Evolutionary conservation across 2,113 vertebrate species (phyloP), one percentile per base, ranked within the genome.

Genomic region (Charadrius vociferus): DNA sequence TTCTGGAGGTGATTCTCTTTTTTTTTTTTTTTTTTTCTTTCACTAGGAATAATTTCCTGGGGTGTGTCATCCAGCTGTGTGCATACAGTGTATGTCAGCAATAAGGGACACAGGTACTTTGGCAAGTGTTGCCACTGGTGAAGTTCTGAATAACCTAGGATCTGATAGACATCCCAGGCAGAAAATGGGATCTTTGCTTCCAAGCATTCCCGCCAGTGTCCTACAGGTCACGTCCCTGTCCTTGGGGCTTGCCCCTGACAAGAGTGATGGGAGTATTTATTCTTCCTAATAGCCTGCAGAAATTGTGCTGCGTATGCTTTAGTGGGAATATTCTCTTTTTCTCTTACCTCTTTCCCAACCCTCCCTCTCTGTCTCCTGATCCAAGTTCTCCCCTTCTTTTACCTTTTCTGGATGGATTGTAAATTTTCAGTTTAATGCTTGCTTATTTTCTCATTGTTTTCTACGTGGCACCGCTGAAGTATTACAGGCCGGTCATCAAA

Each of bases 41-140:
- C n/a, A 45, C 27, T 49, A 84, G 36, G 58, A 91, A 82, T 93
- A 66, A 91, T 93, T 94, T 87, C 61, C 84, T 72, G 49, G 70
- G 86, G 10, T 62, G 73, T 94, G 66, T 36, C 23, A 22, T 65
- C 52, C 90, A 95, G 78, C 92, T 92, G 83, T 68, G 39, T 52
- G 27, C 36, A 13, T 21, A n/a, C 1, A 9, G 16, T 16, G 15
- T 52, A 24, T 6, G 66, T 36, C 0, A 0, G 37, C 39, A 72
- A 27, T 29, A 86, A 53, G 30, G 34, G 24, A 23, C 53, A 39
- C 1, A 1, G 56, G 26, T 75, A 37, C 20, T 87, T 66, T 19
- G 34, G 43, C 3, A 5, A 78, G 34, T 37, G 5, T 68, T 84
- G 91, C 52, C 49, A 22, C 10, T 14, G 52, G 36, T 30, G 65